phyloP scores from a whole-genome alignment of 2,113 vertebrate species.

The Misgurnus anguillicaudatus region DNA sequence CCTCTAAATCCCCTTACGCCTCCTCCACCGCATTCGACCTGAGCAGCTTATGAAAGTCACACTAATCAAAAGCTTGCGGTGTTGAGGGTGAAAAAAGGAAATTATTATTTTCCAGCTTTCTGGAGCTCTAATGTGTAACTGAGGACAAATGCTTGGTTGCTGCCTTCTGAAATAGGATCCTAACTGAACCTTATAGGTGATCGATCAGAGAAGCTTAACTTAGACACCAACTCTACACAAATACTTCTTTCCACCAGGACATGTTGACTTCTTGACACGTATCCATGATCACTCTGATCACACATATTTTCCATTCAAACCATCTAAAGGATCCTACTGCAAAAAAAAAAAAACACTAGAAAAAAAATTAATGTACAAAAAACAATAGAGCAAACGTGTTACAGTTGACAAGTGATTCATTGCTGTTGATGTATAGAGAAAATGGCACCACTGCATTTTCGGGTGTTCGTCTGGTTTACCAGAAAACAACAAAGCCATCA shows the following conservation, averaged over 20 bases:
- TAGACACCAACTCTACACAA: too few relatives aligned
- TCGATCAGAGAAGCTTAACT: too few relatives aligned
- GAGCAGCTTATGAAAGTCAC: background rate
- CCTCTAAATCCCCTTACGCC: background rate
- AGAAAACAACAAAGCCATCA: background rate
- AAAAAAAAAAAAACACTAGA: too few relatives aligned
- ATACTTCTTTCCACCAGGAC: too few relatives aligned
- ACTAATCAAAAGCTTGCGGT: constrained; percentile 27
- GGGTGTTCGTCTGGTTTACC: constrained; percentile 23
- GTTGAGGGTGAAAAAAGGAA: constrained; percentile 9
- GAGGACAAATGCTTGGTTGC: background rate
- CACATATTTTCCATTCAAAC: too few relatives aligned
- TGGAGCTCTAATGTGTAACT: background rate
- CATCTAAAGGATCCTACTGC: too few relatives aligned
- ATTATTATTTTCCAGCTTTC: constrained; percentile 7
- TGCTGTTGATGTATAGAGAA: background rate
- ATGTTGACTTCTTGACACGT: too few relatives aligned
- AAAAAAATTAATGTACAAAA: background rate
- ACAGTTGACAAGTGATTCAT: constrained; percentile 25
- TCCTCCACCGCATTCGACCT: background rate
- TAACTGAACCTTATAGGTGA: too few relatives aligned
- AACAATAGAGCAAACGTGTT: background rate
- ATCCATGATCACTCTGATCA: too few relatives aligned
- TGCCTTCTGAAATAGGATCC: too few relatives aligned
- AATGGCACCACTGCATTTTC: background rate